Base-by-base conservation (phyloP, 2,113 vertebrate species). In the Morone chrysops region DNA sequence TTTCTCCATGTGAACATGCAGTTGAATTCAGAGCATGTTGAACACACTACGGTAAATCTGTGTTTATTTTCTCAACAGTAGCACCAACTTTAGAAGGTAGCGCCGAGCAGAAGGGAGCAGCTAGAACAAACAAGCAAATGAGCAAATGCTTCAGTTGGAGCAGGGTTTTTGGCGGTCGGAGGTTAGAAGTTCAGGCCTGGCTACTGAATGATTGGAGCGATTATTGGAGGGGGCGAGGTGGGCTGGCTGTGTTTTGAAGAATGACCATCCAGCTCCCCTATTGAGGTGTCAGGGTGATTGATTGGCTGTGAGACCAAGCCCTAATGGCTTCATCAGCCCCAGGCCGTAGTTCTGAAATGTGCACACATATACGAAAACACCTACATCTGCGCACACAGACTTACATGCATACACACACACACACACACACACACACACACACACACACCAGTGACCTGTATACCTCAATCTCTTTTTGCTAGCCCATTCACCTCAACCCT, bases 281-380 rank as follows among this genome's bases (percentile, higher is more conserved):
- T 83, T 73, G 25, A 83, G 18, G 54, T 94, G 95, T 95, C 96
- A 96, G 61, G 4, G 75, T 95, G 96, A 96, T 95, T 86, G 94
- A 96, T 92, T 92, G 89, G 89, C 43, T 82, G 90, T 92, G 91
- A 85, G 93, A 84, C 89, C 76, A 56, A 87, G 70, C 85, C 7
- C 48, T 94, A 95, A 96, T 95, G 94, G 94, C 94, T 96, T 95
- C 92, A 95, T 96, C 95, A 96, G 86, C 93, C 93, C 90, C 73
- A 79, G 89, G 84, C 66, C 50, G 9, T 62, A 70, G 61, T 70
- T 80, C 47, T 60, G 53, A 54, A 54, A 51, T 40, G 71, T 53
- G 10, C 68, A 71, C 57, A 80, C 61, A 60, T 38, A 56, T 50
- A 48, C 8, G 1, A 74, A 53, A 62, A 51, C 36, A 59, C 54